Evolutionary conservation across 2,113 vertebrate genomes (phyloP), one percentile per base, ranked within the genome.

Genomic region (Eptesicus fuscus): DNA sequence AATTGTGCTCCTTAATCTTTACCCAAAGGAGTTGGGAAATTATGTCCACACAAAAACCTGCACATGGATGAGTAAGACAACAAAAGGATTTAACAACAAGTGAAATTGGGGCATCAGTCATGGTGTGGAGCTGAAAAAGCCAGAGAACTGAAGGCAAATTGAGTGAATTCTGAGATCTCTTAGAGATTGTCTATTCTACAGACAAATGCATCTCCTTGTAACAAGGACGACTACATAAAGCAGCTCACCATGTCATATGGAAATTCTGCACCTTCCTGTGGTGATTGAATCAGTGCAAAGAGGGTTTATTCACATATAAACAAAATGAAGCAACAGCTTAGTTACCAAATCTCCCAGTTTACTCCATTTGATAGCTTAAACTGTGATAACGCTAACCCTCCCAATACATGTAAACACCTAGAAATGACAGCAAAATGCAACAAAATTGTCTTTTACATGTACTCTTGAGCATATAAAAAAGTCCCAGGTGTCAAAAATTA

Each of bases 151-250:
- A 94, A 69, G 78, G 67, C 35, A 94, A 85, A 93, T 83, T 69
- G 69, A 91, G 87, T 86, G 69, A 96, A 91, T 88, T 85, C 70
- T 95, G 79, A 92, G 70, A 51, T 95, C 76, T 83, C 76, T 92
- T 63, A 93, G 76, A 94, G 88, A 79, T 51, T 51, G 74, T 44
- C 77, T 79, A 87, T 91, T 96, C 84, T 86, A 80, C 12, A 65
- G 40, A 91, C 77, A 93, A 96, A 82, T 18, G 53, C 20, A 93
- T 88, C 35, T 82, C 37, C 53, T 80, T 69, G 30, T 74, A 74
- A 86, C 37, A 86, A 83, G 71, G 37, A 30, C 28, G 83, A 70
- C 49, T 70, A 37, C 49, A 94, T 67, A 94, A 95, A 91, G 56
- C 77, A 93, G 56, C 83, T 89, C 92, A 83, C 74, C 83, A 88